Base-by-base conservation (phyloP, 1,140 invertebrate species). In the Camponotus floridanus region DNA sequence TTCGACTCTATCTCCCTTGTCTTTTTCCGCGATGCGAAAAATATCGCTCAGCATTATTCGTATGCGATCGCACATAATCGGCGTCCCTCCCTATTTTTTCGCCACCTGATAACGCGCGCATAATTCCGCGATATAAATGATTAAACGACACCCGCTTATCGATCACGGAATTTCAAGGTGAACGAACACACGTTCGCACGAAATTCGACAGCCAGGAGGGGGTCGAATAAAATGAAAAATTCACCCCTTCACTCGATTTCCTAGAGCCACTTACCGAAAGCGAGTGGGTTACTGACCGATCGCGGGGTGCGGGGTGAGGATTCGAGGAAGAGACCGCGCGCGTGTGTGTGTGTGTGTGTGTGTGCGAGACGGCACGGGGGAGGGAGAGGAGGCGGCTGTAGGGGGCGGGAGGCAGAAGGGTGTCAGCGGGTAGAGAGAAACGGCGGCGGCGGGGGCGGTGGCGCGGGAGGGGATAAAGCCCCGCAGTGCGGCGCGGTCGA, bases 401-500 rank as follows among this genome's bases (percentile, higher is more conserved):
- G 70, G 51, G 51, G 26, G 26, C 26, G 1, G 26, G 1, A 26
- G 57, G 70, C 42, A 39, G 65, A 67, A 59, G 42, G 18, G 70
- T 48, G 48, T 51, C 48, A 67, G 68, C 59, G 79, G 39, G 6
- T 21, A 51, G 68, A 51, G 64, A 67, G 64, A 71, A 61, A 51
- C 18, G 59, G 73, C 57, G 62, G 78, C 71, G 59, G 73, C 51
- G 62, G 81, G 65, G 86, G 36, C 57, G 86, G 78, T 8, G 76
- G 73, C 4, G 48, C 57, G 55, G 86, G 94, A 91, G 92, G 94
- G 94, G 93, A 93, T 93, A 94, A 95, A 95, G 94, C 94, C 94
- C 94, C 93, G 94, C 94, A 95, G 94, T 95, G 94, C 94, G 94
- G 93, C 94, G 94, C 93, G 94, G 92, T 95, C 94, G 94, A 95